These are phyloP conservation scores for Parotia lawesii DNA, from an alignment of 2,113 vertebrate species.

Conservation along the genomic window DNA sequence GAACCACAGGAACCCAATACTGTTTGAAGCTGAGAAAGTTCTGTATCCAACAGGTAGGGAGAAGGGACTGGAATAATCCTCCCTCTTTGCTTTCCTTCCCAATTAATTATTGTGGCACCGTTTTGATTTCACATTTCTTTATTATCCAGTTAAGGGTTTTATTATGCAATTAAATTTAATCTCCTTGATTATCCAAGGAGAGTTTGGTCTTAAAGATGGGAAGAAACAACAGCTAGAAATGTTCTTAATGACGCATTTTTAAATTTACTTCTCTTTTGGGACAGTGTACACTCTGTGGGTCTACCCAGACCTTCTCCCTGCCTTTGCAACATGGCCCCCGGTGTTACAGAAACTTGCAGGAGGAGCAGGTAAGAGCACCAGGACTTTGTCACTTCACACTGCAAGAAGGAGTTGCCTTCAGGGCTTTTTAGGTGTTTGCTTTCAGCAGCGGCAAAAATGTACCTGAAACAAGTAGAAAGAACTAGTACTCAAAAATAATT, in stretches of 20 bases:
- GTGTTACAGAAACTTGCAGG: conserved; percentile 89
- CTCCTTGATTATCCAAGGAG: not conserved
- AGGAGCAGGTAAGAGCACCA: conserved; percentile 85
- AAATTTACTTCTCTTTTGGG: conserved; percentile 38
- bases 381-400: not conserved
- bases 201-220: not conserved
- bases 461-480: not conserved
- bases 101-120: not conserved
- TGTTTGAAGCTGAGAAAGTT: conserved; percentile 88
- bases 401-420: not conserved
- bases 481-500: not conserved
- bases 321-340: conserved; percentile 86
- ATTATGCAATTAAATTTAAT: not conserved
- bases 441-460: not conserved
- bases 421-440: not conserved
- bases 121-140: not conserved
- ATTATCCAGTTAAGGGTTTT: not conserved
- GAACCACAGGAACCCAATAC: conserved; percentile 83
- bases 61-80: not conserved
- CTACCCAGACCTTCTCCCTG: conserved; percentile 82
- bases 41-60: conserved; percentile 89
- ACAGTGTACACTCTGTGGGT: conserved; percentile 90
- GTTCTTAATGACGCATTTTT: not conserved
- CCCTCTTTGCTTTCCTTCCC: not conserved
- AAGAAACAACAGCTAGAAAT: not conserved